Base-by-base conservation (phyloP, 2,888 invertebrate species). In the Linyphia triangularis region DNA sequence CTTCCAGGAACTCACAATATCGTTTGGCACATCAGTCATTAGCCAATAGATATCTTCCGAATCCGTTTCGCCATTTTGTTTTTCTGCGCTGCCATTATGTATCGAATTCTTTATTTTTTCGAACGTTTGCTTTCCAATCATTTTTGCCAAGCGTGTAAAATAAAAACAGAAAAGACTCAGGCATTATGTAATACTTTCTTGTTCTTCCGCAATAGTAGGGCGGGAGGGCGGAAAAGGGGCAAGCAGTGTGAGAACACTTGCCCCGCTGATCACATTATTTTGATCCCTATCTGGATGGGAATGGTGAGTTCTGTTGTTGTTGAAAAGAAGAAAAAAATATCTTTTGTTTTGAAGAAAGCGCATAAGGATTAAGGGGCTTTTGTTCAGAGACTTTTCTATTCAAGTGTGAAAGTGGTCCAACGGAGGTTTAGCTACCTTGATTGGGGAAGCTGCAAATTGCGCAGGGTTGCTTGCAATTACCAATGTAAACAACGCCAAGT, bases 281-380 rank as follows among this genome's bases (percentile, higher is more conserved):
- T 33, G 75, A 75, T 77, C 57, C 7, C 28, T 85, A 69, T 85
- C 77, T 28, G 63, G 75, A 37, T 77, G 69, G 59, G 77, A 67
- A 85, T 77, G 57, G 69, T 22, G 65, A 65, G 33, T 69, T 81
- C 69, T 13, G 59, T 9, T 22, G 37, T n/a, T 33, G 63, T 59
- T 33, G 59, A 75, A 67, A 33, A 81, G 81, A 86, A 73, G n/a
- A 78, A 59, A 7, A 0, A 51, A 13, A 13, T 28, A n/a, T 26
- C 79, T 67, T 88, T 88, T 81, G 81, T 88, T 88, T 59, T 59
- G 73, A 75, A 81, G 73, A 82, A 88, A 88, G 81, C 59, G 33
- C 28, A 24, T n/a, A 43, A 40, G 79, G 57, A 73, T 59, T 67
- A 88, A 22, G 70, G 22, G 40, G 40, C 86, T 81, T 88, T 88